Evolutionary conservation across 2,888 invertebrate genomes (phyloP), one percentile per base, ranked within the genome.

Genomic region (Euphydryas editha): DNA sequence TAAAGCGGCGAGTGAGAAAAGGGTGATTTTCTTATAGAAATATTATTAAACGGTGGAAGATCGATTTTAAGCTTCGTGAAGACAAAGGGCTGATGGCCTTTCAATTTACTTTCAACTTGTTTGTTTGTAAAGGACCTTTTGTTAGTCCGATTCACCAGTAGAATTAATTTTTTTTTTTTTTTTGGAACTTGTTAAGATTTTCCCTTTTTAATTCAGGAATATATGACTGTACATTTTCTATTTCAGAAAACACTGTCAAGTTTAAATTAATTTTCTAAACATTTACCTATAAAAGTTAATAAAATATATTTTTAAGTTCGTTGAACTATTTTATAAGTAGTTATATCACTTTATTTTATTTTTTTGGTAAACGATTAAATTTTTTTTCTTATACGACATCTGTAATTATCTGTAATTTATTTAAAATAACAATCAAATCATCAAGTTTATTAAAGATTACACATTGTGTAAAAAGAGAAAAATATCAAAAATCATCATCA

Each of bases 11-110:
- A 72, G 71, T 71, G 72, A 62, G 71, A 69, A 73, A 77, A 74
- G 81, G 83, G 82, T 81, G 81, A 85, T 84, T 82, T 81, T 84
- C 86, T 83, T 73, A 85, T 81, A 81, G 85, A 84, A 89, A 87
- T 87, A 88, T 85, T 87, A 87, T 87, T 84, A 81, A 85, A 85
- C 82, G 85, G 81, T 78, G 76, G 78, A 75, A 79, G 79, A 86
- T 90, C 85, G 89, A 88, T 90, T 83, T 81, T 78, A 78, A 78
- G 78, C 79, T 73, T 70, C 68, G 68, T 68, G 67, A 59, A 78
- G 78, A 84, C 82, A 87, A 86, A 86, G 80, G 78, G 75, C 72
- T 74, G 70, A 71, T 63, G 71, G 75, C 77, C 76, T 76, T 75
- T 80, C 77, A 81, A 81, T 85, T 83, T 78, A 77, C 82, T 81